A percentile compares a stretch with the other conserved stretches of the same genome.
Conservation (phyloP, 2,888 invertebrate genomes). For the Lasioglossum pauxillum region DNA sequence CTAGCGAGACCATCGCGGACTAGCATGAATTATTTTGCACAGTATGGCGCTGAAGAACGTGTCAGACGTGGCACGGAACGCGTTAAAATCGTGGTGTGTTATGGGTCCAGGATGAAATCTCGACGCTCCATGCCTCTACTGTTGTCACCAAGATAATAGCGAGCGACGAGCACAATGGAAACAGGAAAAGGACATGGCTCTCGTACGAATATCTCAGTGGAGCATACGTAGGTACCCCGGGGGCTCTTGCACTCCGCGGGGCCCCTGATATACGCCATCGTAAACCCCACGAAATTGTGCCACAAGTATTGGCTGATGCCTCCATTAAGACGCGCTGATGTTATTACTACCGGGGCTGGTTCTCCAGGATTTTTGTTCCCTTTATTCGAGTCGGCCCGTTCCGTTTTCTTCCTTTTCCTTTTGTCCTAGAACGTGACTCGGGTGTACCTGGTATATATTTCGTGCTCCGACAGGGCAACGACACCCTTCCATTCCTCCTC, state of each 20-base stretch:
- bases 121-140: not conserved
- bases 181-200: conserved; percentile 33
- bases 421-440: conserved; percentile 51
- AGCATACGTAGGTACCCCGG: conserved; percentile 67
- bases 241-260: conserved; percentile 73
- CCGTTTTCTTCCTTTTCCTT: conserved; percentile 20
- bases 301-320: conserved; percentile 78
- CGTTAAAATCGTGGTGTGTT: conserved; percentile 1
- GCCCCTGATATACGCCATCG: conserved; percentile 78
- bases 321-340: conserved; percentile 77
- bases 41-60: not conserved
- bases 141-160: conserved; percentile 43
- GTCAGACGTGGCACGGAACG: not conserved
- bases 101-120: not conserved
- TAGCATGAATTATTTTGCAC: not conserved
- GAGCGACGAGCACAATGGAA: conserved; percentile 14
- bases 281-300: conserved; percentile 78
- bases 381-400: conserved; percentile 57
- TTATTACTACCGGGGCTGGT: conserved; percentile 65
- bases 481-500: conserved; percentile 27
- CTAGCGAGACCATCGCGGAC: not conserved
- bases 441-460: conserved; percentile 57
- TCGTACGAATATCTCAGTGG: conserved; percentile 59
- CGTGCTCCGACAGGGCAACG: conserved; percentile 47
- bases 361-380: conserved; percentile 61